Evolutionary conservation across 2,113 vertebrate genomes (phyloP).

Genomic region (Piaya cayana): DNA sequence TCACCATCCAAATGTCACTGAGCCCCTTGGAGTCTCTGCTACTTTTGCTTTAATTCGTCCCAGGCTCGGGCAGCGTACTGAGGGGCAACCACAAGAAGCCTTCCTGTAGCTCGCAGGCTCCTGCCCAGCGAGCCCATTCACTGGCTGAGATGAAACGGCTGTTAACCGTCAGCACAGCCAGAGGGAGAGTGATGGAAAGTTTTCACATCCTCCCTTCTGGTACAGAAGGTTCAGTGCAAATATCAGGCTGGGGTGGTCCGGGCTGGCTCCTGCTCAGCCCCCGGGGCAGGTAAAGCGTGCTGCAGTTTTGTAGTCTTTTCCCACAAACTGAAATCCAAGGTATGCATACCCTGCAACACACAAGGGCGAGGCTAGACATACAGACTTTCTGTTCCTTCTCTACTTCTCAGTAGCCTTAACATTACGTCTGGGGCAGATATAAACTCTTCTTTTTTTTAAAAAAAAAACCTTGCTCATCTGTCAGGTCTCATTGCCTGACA

Average conservation of each 20-base stretch:
- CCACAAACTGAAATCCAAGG: neutral
- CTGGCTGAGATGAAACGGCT: neutral
- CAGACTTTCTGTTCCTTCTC: neutral
- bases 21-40: neutral
- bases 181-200: neutral
- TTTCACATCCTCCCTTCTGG: neutral
- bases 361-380: neutral
- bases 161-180: neutral
- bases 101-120: neutral
- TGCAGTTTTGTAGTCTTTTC: neutral
- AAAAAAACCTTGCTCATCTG: conserved; percentile 18
- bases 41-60: neutral
- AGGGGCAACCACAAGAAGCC: neutral
- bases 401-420: neutral
- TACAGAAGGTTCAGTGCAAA: neutral
- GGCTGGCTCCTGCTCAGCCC: neutral
- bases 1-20: neutral
- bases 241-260: neutral
- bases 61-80: neutral
- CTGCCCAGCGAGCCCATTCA: neutral
- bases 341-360: neutral
- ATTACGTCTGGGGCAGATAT: neutral
- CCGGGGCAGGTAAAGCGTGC: neutral
- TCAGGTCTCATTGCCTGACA: conserved; percentile 38
- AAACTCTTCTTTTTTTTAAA: neutral